These are phyloP conservation scores for Aplocera efformata DNA, from an alignment of 2,888 invertebrate species.

Conservation along the genomic window DNA sequence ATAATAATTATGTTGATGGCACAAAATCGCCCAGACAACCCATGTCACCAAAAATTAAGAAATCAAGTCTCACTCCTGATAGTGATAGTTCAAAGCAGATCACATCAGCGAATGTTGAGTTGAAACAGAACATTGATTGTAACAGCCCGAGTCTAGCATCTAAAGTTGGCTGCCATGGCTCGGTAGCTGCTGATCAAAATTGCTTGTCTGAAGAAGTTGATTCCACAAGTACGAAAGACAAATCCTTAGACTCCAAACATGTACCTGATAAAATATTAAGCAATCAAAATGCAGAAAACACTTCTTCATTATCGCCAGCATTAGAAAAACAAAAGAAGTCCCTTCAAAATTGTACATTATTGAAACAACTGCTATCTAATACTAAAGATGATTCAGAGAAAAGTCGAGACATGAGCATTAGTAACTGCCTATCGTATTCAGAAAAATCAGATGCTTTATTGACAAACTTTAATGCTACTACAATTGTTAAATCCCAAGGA, in stretches of 20 bases:
- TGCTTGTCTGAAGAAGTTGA: conserved; percentile 17
- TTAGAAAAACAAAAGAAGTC: conserved; percentile 35
- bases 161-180: conserved; percentile 1
- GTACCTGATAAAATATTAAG: conserved; percentile 14
- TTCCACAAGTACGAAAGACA: conserved; percentile 13
- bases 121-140: conserved; percentile 15
- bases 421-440: conserved; percentile 35
- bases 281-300: conserved; percentile 12
- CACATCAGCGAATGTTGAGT: conserved; percentile 6
- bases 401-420: conserved; percentile 37
- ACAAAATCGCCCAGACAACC: conserved; percentile 64
- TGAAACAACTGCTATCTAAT: conserved; percentile 68
- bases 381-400: conserved; percentile 52
- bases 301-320: conserved; percentile 22
- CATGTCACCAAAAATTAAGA: conserved; percentile 26
- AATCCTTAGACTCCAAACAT: conserved; percentile 14
- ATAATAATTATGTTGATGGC: conserved; percentile 48
- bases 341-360: conserved; percentile 64
- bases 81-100: conserved; percentile 11
- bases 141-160: conserved; percentile 20
- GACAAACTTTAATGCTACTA: conserved; percentile 33
- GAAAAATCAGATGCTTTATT: conserved; percentile 33
- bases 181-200: conserved; percentile 13
- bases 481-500: conserved; percentile 19
- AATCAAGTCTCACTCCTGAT: conserved; percentile 16